Evolutionary conservation across 35 echinoderm and acorn worm species (phyloP).

Genomic region (Heliocidaris tuberculata): DNA sequence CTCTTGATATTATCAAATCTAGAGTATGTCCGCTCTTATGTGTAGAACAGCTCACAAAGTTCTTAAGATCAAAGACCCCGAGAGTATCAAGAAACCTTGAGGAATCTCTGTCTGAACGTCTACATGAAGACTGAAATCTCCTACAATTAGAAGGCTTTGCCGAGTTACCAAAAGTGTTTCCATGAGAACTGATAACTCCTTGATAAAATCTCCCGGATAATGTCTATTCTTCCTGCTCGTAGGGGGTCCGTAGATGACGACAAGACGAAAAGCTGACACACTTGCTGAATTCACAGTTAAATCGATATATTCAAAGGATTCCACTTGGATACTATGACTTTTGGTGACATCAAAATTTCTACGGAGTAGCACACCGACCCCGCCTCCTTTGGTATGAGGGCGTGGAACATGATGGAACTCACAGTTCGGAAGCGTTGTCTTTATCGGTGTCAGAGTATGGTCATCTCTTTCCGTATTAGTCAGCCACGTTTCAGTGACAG

Average conservation of each 20-base stretch:
- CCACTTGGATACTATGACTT: neutral
- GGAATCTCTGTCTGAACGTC: constrained; percentile 6
- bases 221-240: neutral
- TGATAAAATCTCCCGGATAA: neutral
- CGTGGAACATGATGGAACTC: constrained; percentile 51
- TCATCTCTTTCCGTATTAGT: constrained; percentile 44
- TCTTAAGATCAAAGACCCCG: neutral
- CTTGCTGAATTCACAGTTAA: neutral
- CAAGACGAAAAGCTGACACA: neutral
- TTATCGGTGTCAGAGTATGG: constrained; percentile 40
- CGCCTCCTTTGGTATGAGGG: constrained; percentile 45
- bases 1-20: neutral
- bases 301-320: constrained; percentile 53
- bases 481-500: constrained; percentile 69
- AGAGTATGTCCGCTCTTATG: constrained; percentile 20
- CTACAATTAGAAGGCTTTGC: neutral
- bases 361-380: constrained; percentile 37
- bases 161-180: too few species aligned
- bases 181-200: neutral
- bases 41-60: neutral
- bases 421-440: constrained; percentile 47
- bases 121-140: constrained; percentile 44
- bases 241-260: neutral
- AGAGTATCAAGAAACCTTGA: neutral
- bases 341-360: constrained; percentile 28